Evolutionary conservation across 2,888 invertebrate genomes (phyloP).

Genomic region (Oligia strigilis): DNA sequence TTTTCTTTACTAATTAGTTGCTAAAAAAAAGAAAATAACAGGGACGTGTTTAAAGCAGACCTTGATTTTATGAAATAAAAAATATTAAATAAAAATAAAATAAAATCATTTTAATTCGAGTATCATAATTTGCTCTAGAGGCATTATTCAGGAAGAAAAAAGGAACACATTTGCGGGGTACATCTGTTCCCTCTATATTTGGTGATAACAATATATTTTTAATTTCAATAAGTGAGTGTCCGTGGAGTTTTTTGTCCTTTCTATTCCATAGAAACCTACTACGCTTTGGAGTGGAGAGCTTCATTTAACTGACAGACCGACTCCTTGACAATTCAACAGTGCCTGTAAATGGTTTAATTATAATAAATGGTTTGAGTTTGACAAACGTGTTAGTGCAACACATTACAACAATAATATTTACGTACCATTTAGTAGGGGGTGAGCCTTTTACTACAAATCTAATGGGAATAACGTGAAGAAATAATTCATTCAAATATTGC

Average conservation of each 20-base stretch:
- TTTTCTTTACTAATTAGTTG: too few species aligned
- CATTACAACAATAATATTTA: not conserved
- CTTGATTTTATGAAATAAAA: too few species aligned
- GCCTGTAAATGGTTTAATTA: not conserved
- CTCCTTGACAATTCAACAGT: not conserved
- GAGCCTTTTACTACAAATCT: not conserved
- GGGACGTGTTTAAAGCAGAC: too few species aligned
- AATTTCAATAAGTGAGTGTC: not conserved
- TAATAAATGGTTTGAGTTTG: not conserved
- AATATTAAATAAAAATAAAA: too few species aligned
- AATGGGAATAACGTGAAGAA: not conserved
- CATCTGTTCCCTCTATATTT: not conserved
- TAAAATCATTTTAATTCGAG: too few species aligned
- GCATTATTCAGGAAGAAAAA: too few species aligned
- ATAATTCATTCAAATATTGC: not conserved
- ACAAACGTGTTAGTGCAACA: not conserved
- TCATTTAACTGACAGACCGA: not conserved
- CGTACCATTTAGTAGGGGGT: not conserved
- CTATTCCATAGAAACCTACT: not conserved
- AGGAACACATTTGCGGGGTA: too few species aligned
- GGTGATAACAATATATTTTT: not conserved
- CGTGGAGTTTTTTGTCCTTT: not conserved
- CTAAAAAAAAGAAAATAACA: too few species aligned
- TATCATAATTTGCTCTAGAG: too few species aligned
- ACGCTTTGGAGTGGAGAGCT: not conserved